phyloP scores from a whole-genome alignment of 2,888 invertebrate species.

The Synanthedon vespiformis region DNA sequence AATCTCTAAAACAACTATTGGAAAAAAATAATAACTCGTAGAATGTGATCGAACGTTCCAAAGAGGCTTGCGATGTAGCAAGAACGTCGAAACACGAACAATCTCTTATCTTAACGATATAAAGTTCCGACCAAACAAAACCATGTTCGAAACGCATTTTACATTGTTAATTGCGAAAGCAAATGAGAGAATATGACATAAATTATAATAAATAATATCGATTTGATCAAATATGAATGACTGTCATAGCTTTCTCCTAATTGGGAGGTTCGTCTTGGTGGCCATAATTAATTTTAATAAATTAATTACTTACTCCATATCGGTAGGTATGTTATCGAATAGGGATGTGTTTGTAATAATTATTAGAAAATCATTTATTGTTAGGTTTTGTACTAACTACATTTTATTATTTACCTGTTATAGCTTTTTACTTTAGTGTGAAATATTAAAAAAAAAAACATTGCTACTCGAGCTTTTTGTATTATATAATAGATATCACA shows the following conservation, averaged over 20 bases:
- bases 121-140: conserved; percentile 21
- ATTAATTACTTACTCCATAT: conserved; percentile 43
- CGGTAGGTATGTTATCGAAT: conserved; percentile 24
- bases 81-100: conserved; percentile 12
- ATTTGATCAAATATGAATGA: conserved; percentile 31
- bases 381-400: too few relatives aligned
- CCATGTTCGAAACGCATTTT: conserved; percentile 16
- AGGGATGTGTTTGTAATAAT: neutral
- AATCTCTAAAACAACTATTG: conserved; percentile 11
- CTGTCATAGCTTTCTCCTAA: conserved; percentile 36
- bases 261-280: conserved; percentile 29
- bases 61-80: conserved; percentile 3
- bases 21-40: conserved; percentile 10
- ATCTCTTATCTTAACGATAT: conserved; percentile 23
- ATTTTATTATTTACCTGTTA: too few relatives aligned
- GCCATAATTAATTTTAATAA: conserved; percentile 42
- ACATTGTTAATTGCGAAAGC: conserved; percentile 29
- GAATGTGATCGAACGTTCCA: conserved; percentile 11
- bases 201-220: conserved; percentile 29
- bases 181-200: conserved; percentile 43
- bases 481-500: too few relatives aligned
- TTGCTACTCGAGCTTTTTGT: too few relatives aligned
- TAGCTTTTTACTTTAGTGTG: too few relatives aligned
- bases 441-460: too few relatives aligned
- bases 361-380: too few relatives aligned